These are phyloP conservation scores for Thryonomys swinderianus DNA, from an alignment of 2,113 vertebrate species.

Conservation along the genomic window DNA sequence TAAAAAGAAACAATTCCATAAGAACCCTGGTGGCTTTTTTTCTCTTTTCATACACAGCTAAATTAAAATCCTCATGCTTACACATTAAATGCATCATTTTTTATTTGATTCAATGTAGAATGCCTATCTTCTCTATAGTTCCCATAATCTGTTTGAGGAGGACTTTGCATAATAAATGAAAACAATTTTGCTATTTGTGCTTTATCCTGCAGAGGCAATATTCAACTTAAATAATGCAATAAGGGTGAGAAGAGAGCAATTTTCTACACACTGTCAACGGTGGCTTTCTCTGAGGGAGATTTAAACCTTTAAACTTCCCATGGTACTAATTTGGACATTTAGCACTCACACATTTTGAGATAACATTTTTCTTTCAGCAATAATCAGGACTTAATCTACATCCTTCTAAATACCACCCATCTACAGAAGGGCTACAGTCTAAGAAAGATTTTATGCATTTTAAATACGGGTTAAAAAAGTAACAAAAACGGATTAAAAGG, in stretches of 20 bases:
- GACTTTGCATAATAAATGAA: constrained; percentile 81
- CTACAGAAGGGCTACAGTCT: constrained; percentile 58
- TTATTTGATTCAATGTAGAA: constrained; percentile 75
- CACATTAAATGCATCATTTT: background rate
- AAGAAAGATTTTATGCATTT: constrained; percentile 45
- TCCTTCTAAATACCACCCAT: constrained; percentile 58
- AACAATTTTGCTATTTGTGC: constrained; percentile 77
- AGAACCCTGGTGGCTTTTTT: background rate
- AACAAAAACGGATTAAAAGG: background rate
- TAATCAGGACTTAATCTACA: constrained; percentile 66
- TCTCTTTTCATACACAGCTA: background rate
- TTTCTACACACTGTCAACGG: constrained; percentile 77
- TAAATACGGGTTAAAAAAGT: background rate
- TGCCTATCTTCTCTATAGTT: constrained; percentile 46
- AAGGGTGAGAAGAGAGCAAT: constrained; percentile 81
- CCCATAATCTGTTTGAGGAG: constrained; percentile 76
- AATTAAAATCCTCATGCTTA: constrained; percentile 62
- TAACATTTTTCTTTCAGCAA: constrained; percentile 68
- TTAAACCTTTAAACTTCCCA: constrained; percentile 78
- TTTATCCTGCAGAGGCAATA: constrained; percentile 66
- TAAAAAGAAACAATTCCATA: background rate
- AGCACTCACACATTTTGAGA: constrained; percentile 46
- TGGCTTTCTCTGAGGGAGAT: constrained; percentile 76
- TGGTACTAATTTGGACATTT: constrained; percentile 72
- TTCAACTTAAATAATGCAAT: constrained; percentile 83